Evolutionary conservation across 2,797 vertebrate species (phyloP).

Genomic region (Labeo calbasu): DNA sequence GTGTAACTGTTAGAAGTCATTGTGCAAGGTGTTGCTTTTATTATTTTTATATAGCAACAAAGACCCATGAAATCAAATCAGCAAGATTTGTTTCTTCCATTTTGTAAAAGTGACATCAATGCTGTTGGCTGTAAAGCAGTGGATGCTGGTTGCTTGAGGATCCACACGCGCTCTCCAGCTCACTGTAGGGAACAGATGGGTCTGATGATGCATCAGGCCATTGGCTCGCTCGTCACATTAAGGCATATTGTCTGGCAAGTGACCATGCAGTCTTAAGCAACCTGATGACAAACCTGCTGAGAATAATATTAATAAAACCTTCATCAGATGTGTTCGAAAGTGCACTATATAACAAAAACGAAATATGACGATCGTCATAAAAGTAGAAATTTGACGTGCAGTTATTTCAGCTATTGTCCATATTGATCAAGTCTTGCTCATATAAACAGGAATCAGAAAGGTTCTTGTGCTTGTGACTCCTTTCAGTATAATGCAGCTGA

Average conservation of each 20-base stretch:
- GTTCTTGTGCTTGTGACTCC: not conserved
- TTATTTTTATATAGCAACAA: not conserved
- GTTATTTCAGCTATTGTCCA: not conserved
- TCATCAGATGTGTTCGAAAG: not conserved
- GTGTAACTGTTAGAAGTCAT: not conserved
- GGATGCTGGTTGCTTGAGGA: slow-evolving; percentile 21
- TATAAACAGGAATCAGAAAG: not conserved
- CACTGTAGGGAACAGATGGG: slow-evolving; percentile 60
- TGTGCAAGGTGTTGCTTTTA: not conserved
- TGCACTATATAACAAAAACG: not conserved
- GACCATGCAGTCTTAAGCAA: slow-evolving; percentile 43
- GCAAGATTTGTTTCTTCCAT: not conserved
- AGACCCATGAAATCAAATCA: not conserved
- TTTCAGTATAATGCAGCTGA: not conserved
- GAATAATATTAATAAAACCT: slow-evolving; percentile 5
- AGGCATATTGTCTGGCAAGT: slow-evolving; percentile 57
- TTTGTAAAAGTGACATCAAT: slow-evolving; percentile 1
- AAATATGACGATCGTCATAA: not conserved
- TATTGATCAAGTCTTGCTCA: not conserved
- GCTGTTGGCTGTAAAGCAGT: slow-evolving; percentile 40
- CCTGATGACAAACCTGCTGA: slow-evolving; percentile 8
- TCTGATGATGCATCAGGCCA: slow-evolving; percentile 52
- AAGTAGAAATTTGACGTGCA: not conserved
- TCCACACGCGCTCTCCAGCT: slow-evolving; percentile 26
- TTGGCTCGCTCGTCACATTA: slow-evolving; percentile 52